Conservation (phyloP, 2,113 vertebrate genomes). For the Plectropomus leopardus region DNA sequence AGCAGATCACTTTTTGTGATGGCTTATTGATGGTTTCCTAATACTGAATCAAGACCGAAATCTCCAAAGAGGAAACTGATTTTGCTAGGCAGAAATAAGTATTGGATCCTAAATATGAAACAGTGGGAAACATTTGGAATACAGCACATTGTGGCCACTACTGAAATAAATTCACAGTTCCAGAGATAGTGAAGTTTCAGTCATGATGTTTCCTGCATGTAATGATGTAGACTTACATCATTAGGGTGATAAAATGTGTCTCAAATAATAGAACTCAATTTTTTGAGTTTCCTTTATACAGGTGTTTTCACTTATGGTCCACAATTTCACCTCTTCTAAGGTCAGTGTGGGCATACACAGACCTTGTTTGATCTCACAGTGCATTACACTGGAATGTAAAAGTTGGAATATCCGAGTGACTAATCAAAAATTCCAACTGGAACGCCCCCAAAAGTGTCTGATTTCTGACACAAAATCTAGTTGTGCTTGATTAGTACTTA, state of each 20-base stretch:
- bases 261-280: neutral
- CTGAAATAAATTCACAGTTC: neutral
- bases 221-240: neutral
- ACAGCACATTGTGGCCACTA: neutral
- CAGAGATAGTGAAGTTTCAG: neutral
- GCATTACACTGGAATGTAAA: neutral
- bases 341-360: neutral
- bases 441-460: neutral
- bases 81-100: neutral
- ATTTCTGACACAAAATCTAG: too few species aligned
- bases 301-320: neutral
- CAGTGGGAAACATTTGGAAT: neutral
- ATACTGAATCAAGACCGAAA: neutral
- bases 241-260: neutral
- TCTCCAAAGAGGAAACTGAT: neutral
- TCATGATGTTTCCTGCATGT: neutral
- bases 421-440: neutral
- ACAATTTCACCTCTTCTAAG: neutral
- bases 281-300: neutral
- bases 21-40: neutral
- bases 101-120: neutral
- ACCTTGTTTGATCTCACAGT: neutral
- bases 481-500: too few species aligned
- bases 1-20: neutral
- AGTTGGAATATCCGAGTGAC: neutral